Evolutionary conservation across 2,113 vertebrate genomes (phyloP).

Genomic region (Cynocephalus volans): DNA sequence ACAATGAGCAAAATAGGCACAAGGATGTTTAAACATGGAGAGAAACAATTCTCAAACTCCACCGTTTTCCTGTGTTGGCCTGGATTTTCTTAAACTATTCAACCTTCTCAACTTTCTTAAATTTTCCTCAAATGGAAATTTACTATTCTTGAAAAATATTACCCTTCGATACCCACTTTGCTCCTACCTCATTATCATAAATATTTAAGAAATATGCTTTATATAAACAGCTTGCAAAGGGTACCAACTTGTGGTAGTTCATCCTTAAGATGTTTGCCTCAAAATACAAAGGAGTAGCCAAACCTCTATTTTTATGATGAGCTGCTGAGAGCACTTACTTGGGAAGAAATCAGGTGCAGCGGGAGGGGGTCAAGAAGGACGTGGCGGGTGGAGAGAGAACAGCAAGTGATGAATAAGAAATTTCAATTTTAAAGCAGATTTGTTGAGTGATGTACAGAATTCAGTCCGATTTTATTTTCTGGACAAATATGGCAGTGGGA

Average conservation of each 20-base stretch:
- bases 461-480: neutral
- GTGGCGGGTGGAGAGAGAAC: neutral
- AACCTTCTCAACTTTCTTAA: neutral
- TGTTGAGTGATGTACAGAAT: neutral
- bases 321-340: neutral
- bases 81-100: neutral
- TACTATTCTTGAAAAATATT: neutral
- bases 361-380: neutral
- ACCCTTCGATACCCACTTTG: neutral
- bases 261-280: neutral
- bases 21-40: neutral
- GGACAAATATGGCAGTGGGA: neutral
- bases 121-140: neutral
- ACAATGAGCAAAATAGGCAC: neutral
- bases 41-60: neutral
- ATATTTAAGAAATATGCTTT: constrained; percentile 6
- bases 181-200: neutral
- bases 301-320: neutral
- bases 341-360: neutral
- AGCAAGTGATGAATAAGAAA: neutral
- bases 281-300: neutral
- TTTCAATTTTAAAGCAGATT: neutral
- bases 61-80: neutral
- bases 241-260: neutral
- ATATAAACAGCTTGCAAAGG: neutral